Percentiles rank a stretch among this genome's conserved stretches.
Evolutionary conservation across 1,140 invertebrate genomes (phyloP).

Genomic region (Brachionus calyciflorus): DNA sequence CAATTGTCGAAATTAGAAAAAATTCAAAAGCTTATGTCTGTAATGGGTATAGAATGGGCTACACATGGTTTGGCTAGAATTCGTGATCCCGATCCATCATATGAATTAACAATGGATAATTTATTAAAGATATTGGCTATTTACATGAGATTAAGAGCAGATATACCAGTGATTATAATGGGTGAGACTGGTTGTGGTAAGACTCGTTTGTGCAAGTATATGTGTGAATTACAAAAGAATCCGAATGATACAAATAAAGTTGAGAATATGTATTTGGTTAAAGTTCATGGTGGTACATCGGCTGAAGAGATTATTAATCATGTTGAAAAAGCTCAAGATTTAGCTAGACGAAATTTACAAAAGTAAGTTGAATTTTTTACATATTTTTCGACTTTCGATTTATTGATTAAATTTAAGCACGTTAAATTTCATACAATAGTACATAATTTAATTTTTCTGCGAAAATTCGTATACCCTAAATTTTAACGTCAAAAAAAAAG

Average conservation of each 20-base stretch:
- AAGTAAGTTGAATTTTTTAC: conserved; percentile 51
- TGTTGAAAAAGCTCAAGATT: conserved; percentile 51
- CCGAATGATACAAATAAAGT: neutral
- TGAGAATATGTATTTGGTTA: conserved; percentile 28
- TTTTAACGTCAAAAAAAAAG: too few species aligned
- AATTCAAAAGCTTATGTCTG: neutral
- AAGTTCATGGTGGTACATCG: conserved; percentile 57
- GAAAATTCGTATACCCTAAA: too few species aligned
- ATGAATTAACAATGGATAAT: conserved; percentile 57
- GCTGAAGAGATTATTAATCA: conserved; percentile 52
- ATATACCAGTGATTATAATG: conserved; percentile 58
- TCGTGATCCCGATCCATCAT: conserved; percentile 46
- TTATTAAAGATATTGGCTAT: conserved; percentile 57
- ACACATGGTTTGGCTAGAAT: neutral
- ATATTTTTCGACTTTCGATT: too few species aligned
- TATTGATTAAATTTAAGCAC: too few species aligned
- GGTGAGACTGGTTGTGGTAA: conserved; percentile 60
- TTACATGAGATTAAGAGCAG: conserved; percentile 54
- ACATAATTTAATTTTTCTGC: too few species aligned
- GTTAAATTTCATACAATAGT: too few species aligned
- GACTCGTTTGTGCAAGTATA: conserved; percentile 5
- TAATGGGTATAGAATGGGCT: conserved; percentile 18
- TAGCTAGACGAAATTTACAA: conserved; percentile 49
- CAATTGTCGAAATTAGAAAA: conserved; percentile 22
- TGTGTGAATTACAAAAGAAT: conserved; percentile 25